phyloP scores from a whole-genome alignment of 2,888 invertebrate genomes.

The Heliconius sara region DNA sequence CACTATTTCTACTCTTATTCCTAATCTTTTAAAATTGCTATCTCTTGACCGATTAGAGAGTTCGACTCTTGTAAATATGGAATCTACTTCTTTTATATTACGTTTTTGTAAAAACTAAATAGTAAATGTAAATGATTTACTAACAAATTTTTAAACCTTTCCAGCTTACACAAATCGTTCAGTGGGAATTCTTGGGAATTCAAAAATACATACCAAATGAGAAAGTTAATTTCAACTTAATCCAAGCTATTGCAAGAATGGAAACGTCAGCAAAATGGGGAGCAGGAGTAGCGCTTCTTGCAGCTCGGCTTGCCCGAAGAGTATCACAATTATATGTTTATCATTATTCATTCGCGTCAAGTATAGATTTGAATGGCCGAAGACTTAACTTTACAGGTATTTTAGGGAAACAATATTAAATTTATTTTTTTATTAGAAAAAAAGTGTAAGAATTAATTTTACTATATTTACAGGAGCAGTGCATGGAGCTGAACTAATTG shows the following conservation, averaged over 20 bases:
- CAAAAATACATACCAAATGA: constrained; percentile 54
- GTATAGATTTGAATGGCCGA: constrained; percentile 73
- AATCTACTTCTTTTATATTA: background rate
- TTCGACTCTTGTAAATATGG: constrained; percentile 59
- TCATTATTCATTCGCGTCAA: constrained; percentile 78
- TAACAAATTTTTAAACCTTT: constrained; percentile 28
- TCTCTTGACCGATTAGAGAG: constrained; percentile 60
- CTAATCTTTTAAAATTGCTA: constrained; percentile 79
- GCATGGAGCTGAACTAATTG: constrained; percentile 87
- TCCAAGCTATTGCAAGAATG: constrained; percentile 80
- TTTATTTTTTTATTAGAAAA: background rate
- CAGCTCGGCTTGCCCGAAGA: constrained; percentile 78
- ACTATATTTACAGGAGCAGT: constrained; percentile 79
- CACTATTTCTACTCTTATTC: constrained; percentile 83
- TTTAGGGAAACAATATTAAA: background rate
- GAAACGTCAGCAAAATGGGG: constrained; percentile 84
- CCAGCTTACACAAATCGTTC: constrained; percentile 76
- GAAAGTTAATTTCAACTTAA: constrained; percentile 64
- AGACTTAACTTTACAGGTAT: constrained; percentile 82
- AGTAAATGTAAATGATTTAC: background rate
- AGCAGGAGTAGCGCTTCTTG: constrained; percentile 83
- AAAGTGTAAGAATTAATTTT: background rate
- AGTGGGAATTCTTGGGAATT: constrained; percentile 83
- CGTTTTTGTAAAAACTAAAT: background rate
- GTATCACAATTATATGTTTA: constrained; percentile 83